A percentile compares a stretch with the other conserved stretches of the same genome.
Conservation (phyloP, 1,140 invertebrate species). For the Brachionus rotundiformis region DNA sequence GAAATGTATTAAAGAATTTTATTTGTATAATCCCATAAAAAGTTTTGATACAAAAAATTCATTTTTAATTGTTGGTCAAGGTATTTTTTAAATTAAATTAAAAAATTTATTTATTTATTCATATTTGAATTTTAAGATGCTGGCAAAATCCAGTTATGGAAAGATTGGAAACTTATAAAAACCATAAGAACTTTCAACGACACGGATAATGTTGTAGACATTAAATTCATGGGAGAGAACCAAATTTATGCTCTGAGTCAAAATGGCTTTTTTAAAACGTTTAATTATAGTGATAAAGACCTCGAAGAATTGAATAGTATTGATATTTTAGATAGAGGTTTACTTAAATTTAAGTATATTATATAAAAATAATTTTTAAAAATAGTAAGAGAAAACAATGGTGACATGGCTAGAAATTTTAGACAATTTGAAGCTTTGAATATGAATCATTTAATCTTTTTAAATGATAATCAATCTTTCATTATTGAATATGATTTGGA, state of each 20-base stretch:
- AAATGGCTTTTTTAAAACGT: slow-evolving; percentile 15
- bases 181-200: slow-evolving; percentile 5
- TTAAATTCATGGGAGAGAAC: not conserved
- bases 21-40: slow-evolving; percentile 43
- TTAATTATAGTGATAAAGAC: not conserved
- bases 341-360: no score
- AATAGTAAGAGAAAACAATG: not conserved
- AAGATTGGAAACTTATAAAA: not conserved
- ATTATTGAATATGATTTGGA: not conserved
- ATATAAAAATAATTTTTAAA: not conserved
- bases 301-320: not conserved
- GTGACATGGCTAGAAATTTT: not conserved
- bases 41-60: slow-evolving; percentile 11
- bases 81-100: not conserved
- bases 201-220: not conserved
- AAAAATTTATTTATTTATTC: not conserved
- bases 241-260: slow-evolving; percentile 17
- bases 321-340: not conserved
- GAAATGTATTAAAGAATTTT: slow-evolving; percentile 38
- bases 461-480: slow-evolving; percentile 34
- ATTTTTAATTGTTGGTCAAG: not conserved
- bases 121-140: slow-evolving; percentile 11
- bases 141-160: slow-evolving; percentile 44
- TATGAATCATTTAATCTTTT: not conserved
- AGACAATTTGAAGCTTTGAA: slow-evolving; percentile 30